Evolutionary conservation across 2,888 invertebrate genomes (phyloP), one percentile per base, ranked within the genome.

Genomic region (Abrostola triplasia): DNA sequence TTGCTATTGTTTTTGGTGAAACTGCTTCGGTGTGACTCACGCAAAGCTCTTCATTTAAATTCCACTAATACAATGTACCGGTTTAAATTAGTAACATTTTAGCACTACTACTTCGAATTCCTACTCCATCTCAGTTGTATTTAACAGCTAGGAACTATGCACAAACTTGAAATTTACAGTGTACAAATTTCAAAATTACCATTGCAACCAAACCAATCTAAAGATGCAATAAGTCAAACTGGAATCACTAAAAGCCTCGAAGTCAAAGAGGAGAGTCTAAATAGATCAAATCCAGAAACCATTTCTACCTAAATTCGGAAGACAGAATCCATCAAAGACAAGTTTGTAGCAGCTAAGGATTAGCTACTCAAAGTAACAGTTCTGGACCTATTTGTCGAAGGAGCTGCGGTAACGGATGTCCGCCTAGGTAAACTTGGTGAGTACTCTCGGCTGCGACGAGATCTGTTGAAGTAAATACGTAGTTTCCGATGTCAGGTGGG

Each of bases 281-380:
- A 55, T 13, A n/a, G 50, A 55, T 12, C 51, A 52, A 8, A 69
- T 4, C 9, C n/a, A 5, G 36, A 47, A 12, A 40, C 42, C 10
- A 0, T 9, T 12, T 0, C 10, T 8, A 38, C 24, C 55, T 41
- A 35, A 41, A 52, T 48, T 55, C 44, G 35, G 42, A 71, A 13
- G 12, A 6, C 36, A 37, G 13, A 24, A 35, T 44, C 48, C 42
- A 56, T 41, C 41, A 41, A 24, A 41, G n/a, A 9, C 55, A 52
- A 55, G 47, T 59, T 71, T 35, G 44, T 44, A 13, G 56, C 51
- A 44, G 42, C 66, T 72, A 72, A 66, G 67, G 56, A 67, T 72
- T 60, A 60, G 50, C 51, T 47, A 65, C 49, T 60, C 47, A 59
- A 59, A 72, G 44, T 56, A 56, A 41, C 35, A 12, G 67, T 36